A percentile compares a stretch with the other conserved stretches of the same genome.
Conservation (phyloP, 1,140 invertebrate genomes). For the Heliconius nattereri region DNA sequence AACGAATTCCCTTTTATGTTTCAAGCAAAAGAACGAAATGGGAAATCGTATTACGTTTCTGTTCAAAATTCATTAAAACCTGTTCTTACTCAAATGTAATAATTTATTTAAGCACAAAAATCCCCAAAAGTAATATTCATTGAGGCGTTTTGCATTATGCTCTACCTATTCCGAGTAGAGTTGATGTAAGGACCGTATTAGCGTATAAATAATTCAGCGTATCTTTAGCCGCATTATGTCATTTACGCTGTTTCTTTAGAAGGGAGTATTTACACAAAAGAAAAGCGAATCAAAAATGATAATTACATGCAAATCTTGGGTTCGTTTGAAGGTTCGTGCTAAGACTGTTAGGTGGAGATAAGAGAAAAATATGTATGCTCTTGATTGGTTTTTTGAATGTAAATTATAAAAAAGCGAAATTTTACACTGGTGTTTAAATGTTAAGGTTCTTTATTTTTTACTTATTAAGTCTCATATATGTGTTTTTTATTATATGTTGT, state of each 20-base stretch:
- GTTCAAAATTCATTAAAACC: conserved; percentile 77
- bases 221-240: conserved; percentile 79
- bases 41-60: conserved; percentile 65
- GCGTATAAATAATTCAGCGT: conserved; percentile 78
- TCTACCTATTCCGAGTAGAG: conserved; percentile 46
- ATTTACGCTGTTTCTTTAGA: conserved; percentile 78
- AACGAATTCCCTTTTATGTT: conserved; percentile 74
- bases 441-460: background rate
- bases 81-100: conserved; percentile 75
- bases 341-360: conserved; percentile 3
- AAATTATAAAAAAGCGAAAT: background rate
- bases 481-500: too few species aligned
- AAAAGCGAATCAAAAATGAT: conserved; percentile 80
- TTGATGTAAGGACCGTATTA: conserved; percentile 63
- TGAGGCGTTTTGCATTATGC: conserved; percentile 60
- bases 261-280: conserved; percentile 78
- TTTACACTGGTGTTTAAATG: background rate
- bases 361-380: background rate
- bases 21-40: conserved; percentile 64
- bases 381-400: conserved; percentile 20
- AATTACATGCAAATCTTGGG: conserved; percentile 78
- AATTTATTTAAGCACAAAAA: conserved; percentile 80
- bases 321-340: conserved; percentile 48
- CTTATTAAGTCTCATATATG: too few species aligned
- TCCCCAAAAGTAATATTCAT: conserved; percentile 78